Percentiles rank a stretch among this genome's conserved stretches.
phyloP scores from a whole-genome alignment of 2,113 vertebrate species.

The Poecile atricapillus region DNA sequence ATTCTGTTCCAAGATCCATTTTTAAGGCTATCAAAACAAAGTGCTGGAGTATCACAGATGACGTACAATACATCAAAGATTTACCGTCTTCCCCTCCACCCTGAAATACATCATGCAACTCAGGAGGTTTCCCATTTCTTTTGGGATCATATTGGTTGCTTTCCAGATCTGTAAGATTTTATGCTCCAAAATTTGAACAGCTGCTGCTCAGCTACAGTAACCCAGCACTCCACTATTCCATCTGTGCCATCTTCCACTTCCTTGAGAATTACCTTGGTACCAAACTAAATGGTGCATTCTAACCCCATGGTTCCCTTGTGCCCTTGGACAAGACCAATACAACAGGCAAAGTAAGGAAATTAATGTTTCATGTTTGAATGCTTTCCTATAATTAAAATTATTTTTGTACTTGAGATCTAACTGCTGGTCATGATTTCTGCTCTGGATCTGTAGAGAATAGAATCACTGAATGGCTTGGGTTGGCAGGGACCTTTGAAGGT shows the following conservation, averaged over 20 bases:
- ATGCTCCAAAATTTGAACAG: neutral
- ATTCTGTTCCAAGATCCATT: neutral
- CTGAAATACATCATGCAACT: neutral
- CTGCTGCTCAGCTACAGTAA: neutral
- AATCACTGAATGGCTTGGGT: neutral
- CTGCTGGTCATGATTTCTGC: neutral
- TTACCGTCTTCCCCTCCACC: neutral
- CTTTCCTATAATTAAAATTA: neutral
- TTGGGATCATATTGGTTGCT: neutral
- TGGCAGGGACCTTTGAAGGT: neutral
- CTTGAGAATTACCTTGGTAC: neutral
- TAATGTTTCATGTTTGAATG: neutral
- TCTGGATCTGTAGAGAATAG: neutral
- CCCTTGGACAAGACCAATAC: neutral
- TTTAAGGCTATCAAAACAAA: neutral
- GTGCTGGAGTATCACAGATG: neutral
- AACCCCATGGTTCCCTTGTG: neutral
- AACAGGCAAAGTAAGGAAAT: neutral
- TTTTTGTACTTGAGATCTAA: conserved; percentile 5
- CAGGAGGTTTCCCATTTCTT: neutral
- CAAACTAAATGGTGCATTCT: neutral
- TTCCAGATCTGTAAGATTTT: neutral
- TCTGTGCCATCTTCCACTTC: neutral
- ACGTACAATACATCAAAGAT: neutral
- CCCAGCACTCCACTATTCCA: neutral